Base-by-base conservation (phyloP, 2,797 vertebrate species). In the Cirrhinus mrigala region DNA sequence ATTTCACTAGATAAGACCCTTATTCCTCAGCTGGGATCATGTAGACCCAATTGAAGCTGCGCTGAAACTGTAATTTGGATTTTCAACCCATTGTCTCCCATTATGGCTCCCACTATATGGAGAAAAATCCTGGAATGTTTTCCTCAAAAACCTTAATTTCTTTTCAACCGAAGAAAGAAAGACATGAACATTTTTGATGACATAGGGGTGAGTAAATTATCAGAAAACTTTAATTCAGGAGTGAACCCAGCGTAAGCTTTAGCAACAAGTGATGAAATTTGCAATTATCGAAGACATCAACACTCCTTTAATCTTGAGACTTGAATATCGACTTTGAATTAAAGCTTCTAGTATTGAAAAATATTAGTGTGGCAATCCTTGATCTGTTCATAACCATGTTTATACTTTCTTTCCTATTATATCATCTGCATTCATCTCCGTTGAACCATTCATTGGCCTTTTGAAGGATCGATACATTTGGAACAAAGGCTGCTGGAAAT, bases 381-480 rank as follows among this genome's bases (percentile, higher is more conserved):
- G 56, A n/a, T 20, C 24, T 44, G 24, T 40, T 29, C 18, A 79
- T 20, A 46, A 16, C 6, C 1, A 20, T 16, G 9, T 71, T 11
- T 16, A 40, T 27, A 33, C 11, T 44, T 52, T 27, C 18, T 5
- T 56, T 40, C 9, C 40, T 37, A 6, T 37, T 27, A n/a, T 60
- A 56, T 78, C 64, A 77, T 87, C 48, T 60, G 84, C 58, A 79
- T 85, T 79, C 76, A 15, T 40, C 40, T 85, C 76, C n/a, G 52
- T 68, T 24, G 16, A 83, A 71, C 52, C 44, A 60, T 56, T 85
- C 74, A n/a, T 48, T 84, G 75, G 68, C 60, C 74, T 89, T 87
- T 84, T 40, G 60, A 52, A 54, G 60, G 85, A 84, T 87, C 75
- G 84, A 85, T 83, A 87, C 81, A 68, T 79, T 62, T n/a, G 46